Base-by-base conservation (phyloP, 2,888 invertebrate species). In the Lamellibrachia columna region DNA sequence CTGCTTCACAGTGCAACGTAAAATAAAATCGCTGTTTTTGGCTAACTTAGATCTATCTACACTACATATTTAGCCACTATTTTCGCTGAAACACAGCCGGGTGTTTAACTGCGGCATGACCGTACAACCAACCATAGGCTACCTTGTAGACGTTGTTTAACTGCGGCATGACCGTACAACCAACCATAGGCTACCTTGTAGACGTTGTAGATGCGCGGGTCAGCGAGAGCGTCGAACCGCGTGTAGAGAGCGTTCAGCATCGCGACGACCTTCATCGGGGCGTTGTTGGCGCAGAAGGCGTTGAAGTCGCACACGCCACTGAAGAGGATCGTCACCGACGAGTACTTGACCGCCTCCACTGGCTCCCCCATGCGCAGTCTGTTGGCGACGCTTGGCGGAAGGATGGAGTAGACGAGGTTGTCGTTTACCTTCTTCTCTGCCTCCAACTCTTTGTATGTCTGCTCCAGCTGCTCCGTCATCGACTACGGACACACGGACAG, bases 291-390 rank as follows among this genome's bases (percentile, higher is more conserved):
- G 92, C 94, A 94, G 91, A 93, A 93, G 22, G 91, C 58, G 91
- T 94, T 92, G 91, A 94, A 94, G 91, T 94, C 93, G 92, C 94
- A 94, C 52, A 94, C 93, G 55, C 94, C 94, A 53, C 93, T 93
- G 92, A 94, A 94, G 11, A 94, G 92, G 53, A 94, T 93, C 7
- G 93, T 92, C 53, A 93, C 93, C 2, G 93, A 92, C 90, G 93
- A 60, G 55, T 93, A 94, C 92, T 93, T 94, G 90, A 93, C 94
- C 0, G 95, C 95, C 91, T 95, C 93, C 11, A 95, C 94, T n/a
- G 94, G 92, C n/a, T 94, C 53, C 7, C 94, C 94, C 75, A 92
- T 91, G 11, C 94, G 92, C 91, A 95, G 93, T 53, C 94, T 93
- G 52, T 93, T 90, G 22, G 94, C 95, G 60, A 95, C 94, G 2